Evolutionary conservation across 2,797 vertebrate species (phyloP), one percentile per base, ranked within the genome.

Genomic region (Erpetoichthys calabaricus): DNA sequence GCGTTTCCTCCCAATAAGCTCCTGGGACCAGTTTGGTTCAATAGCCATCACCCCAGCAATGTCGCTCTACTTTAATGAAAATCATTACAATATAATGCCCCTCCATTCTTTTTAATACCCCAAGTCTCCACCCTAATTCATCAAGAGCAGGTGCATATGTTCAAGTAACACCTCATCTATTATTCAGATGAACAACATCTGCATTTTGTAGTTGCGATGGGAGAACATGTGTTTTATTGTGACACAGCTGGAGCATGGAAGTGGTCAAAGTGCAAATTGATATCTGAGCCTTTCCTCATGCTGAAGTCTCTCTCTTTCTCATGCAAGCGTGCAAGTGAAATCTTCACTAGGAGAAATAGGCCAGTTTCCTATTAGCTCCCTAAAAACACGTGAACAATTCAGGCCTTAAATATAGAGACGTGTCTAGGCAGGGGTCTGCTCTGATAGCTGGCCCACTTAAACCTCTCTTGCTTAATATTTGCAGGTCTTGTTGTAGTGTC

Each of bases 341-440:
- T 44, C 25, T 42, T 54, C 41, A 54, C 10, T 54, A 41, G 5
- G 53, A 54, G 53, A 58, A 58, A 52, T 58, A 52, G 42, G 51
- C n/a, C 49, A 58, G 51, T 58, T 53, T 58, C 49, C 53, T 45
- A 51, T 8, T 25, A 8, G 9, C 57, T 45, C 49, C 44, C 44
- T 9, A 45, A 45, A 45, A 6, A 41, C 44, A 45, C 44, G 51
- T 25, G 45, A 10, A 41, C 57, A 53, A 51, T 58, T 58, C 51
- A 52, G 51, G 5, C 7, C 42, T 42, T 53, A 53, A 53, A 54
- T 45, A 45, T 25, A 45, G 57, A 53, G 45, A 58, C 56, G 47
- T 58, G 57, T 52, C 57, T 51, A 41, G n/a, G 3, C 46, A 4
- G 41, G 50, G 57, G 50, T 53, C 57, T 58, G n/a, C 57, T 58